Evolutionary conservation across 2,797 vertebrate species (phyloP).

Genomic region (Muscicapa striata): DNA sequence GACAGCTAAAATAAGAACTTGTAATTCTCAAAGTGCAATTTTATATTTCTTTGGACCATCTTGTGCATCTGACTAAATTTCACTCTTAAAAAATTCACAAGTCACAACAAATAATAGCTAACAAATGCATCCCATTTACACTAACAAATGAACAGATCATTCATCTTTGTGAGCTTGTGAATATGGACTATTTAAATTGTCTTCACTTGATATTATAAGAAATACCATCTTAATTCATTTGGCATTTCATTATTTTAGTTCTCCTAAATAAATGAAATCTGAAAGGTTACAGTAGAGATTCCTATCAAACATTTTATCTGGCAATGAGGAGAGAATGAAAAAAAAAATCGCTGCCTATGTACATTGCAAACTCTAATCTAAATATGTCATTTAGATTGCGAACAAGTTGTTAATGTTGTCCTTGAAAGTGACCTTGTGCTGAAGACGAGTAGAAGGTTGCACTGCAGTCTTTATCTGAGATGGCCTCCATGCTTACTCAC

Average conservation of each 20-base stretch:
- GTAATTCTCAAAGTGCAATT: not conserved
- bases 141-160: conserved; percentile 69
- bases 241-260: conserved; percentile 77
- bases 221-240: conserved; percentile 76
- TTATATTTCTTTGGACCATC: not conserved
- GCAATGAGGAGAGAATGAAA: conserved; percentile 54
- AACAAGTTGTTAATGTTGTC: conserved; percentile 72
- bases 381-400: conserved; percentile 72
- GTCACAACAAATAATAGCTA: not conserved
- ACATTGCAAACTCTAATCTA: conserved; percentile 65
- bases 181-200: conserved; percentile 80
- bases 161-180: conserved; percentile 61
- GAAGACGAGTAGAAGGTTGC: conserved; percentile 57
- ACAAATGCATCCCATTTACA: conserved; percentile 35
- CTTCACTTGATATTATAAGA: conserved; percentile 69
- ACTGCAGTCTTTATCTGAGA: conserved; percentile 25
- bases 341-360: conserved; percentile 20
- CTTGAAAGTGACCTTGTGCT: conserved; percentile 71
- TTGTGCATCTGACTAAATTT: not conserved
- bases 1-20: not conserved
- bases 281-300: conserved; percentile 74
- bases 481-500: conserved; percentile 25
- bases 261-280: conserved; percentile 76
- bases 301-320: conserved; percentile 71
- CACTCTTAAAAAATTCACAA: not conserved